phyloP scores from a whole-genome alignment of 1,140 invertebrate genomes.

The Gerris buenoi region DNA sequence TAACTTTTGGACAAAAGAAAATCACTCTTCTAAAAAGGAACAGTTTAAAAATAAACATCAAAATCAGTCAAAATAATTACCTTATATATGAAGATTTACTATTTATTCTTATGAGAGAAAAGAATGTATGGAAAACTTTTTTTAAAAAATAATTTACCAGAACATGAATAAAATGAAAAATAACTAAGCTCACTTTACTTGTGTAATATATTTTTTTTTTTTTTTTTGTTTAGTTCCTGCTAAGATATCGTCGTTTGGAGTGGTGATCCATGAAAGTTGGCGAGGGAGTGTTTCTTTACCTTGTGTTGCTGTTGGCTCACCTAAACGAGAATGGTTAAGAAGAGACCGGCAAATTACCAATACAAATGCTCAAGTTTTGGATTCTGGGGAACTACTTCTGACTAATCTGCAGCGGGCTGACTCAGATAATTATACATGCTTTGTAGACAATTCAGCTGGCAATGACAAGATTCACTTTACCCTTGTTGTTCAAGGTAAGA shows the following conservation, averaged over 20 bases:
- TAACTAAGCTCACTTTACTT: too few species aligned
- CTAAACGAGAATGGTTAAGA: slow-evolving; percentile 47
- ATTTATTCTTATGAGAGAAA: too few species aligned
- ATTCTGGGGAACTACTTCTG: slow-evolving; percentile 46
- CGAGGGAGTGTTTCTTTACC: slow-evolving; percentile 41
- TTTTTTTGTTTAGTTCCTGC: slow-evolving; percentile 38
- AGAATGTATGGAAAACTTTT: too few species aligned
- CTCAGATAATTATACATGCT: slow-evolving; percentile 30
- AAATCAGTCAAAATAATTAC: too few species aligned
- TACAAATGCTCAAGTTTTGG: slow-evolving; percentile 34
- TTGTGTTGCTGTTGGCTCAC: slow-evolving; percentile 46
- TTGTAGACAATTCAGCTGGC: slow-evolving; percentile 30
- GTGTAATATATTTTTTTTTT: too few species aligned
- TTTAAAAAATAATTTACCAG: too few species aligned
- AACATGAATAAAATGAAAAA: too few species aligned
- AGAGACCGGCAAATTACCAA: slow-evolving; percentile 29
- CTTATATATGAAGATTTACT: too few species aligned
- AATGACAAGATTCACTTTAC: slow-evolving; percentile 34
- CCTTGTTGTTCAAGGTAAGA: slow-evolving; percentile 37
- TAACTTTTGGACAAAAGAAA: too few species aligned
- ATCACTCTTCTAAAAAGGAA: too few species aligned
- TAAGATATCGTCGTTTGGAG: slow-evolving; percentile 51
- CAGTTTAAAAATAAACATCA: too few species aligned
- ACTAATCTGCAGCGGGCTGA: slow-evolving; percentile 37
- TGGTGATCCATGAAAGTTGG: slow-evolving; percentile 45